These are phyloP conservation scores for Seriola dumerili DNA, from an alignment of 2,113 vertebrate species.

Conservation along the genomic window DNA sequence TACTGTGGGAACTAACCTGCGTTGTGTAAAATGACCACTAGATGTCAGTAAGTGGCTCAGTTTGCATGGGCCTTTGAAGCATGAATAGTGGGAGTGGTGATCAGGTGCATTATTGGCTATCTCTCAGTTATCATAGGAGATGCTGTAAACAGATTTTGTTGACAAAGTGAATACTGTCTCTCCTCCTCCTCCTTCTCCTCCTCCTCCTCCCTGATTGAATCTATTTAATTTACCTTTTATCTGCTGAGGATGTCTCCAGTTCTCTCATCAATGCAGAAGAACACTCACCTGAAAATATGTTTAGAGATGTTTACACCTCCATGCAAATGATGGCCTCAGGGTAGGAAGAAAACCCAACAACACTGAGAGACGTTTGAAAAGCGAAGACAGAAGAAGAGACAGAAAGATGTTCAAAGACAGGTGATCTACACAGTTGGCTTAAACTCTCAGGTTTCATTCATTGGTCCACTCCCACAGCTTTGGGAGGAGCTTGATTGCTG, in stretches of 20 bases:
- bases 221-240: background rate
- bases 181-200: too few species aligned
- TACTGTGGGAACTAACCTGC: constrained; percentile 32
- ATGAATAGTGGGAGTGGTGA: background rate
- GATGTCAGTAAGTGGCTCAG: constrained; percentile 45
- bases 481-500: constrained; percentile 2
- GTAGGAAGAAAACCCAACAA: background rate
- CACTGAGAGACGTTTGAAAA: background rate
- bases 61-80: background rate
- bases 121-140: background rate
- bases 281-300: background rate
- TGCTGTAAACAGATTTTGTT: background rate
- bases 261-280: background rate
- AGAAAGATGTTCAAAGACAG: background rate
- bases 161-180: background rate
- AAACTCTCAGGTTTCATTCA: background rate
- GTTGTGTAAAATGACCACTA: constrained; percentile 44
- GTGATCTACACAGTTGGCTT: background rate
- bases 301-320: background rate
- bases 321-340: background rate
- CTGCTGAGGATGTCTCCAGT: background rate
- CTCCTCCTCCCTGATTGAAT: background rate
- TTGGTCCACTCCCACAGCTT: background rate
- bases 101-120: background rate
- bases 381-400: background rate